Conservation (phyloP, 2,888 invertebrate species). For the Cheilosia vernalis region DNA sequence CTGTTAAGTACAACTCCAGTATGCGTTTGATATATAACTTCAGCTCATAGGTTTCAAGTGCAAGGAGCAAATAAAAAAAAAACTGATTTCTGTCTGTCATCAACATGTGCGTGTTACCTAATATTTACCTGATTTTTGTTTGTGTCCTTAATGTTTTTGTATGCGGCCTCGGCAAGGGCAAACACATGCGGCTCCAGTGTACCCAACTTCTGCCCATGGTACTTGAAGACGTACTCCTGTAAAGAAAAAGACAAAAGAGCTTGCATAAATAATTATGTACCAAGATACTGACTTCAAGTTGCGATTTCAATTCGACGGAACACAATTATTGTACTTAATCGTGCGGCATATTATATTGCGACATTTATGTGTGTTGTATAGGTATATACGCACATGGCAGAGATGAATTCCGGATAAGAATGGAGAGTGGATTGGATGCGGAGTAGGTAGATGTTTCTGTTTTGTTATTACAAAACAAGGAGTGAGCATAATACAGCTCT, state of each 20-base stretch:
- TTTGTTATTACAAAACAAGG: conserved; percentile 12
- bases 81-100: conserved; percentile 43
- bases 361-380: conserved; percentile 42
- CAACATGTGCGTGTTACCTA: conserved; percentile 24
- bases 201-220: conserved; percentile 92
- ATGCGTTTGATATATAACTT: conserved; percentile 6
- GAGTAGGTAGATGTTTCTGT: conserved; percentile 19
- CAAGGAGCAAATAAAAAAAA: conserved; percentile 19
- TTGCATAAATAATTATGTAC: conserved; percentile 54
- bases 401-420: conserved; percentile 25
- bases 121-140: conserved; percentile 81
- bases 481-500: conserved; percentile 18
- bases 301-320: conserved; percentile 58
- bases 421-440: not conserved
- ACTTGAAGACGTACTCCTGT: conserved; percentile 92
- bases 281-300: conserved; percentile 13
- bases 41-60: conserved; percentile 8
- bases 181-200: conserved; percentile 94
- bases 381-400: conserved; percentile 12
- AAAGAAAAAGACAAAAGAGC: conserved; percentile 78
- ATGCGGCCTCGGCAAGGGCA: conserved; percentile 95
- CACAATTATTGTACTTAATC: conserved; percentile 69
- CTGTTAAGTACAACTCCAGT: not conserved
- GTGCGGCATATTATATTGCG: conserved; percentile 58
- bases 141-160: conserved; percentile 84